Percentiles rank a stretch among this genome's conserved stretches.
Conservation (phyloP, 2,888 invertebrate species). For the Ectropis crepuscularia region DNA sequence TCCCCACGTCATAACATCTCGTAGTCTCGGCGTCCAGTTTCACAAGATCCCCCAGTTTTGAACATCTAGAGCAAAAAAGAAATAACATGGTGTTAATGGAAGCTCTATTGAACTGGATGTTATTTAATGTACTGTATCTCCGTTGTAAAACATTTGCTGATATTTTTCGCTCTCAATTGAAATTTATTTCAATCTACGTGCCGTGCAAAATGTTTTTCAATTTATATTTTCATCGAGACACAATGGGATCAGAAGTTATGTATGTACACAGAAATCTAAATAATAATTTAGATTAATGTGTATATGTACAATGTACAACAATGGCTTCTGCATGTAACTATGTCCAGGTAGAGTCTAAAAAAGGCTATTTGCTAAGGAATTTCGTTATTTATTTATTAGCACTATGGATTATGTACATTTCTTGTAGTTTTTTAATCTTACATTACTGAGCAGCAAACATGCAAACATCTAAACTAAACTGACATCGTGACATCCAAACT, state of each 20-base stretch:
- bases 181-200: constrained; percentile 27
- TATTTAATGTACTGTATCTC: constrained; percentile 40
- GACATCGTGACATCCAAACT: no score
- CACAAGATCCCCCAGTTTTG: constrained; percentile 24
- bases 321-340: no score
- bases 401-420: no score
- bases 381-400: no score
- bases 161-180: constrained; percentile 41
- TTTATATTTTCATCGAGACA: not conserved
- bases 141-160: constrained; percentile 39
- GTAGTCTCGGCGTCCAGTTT: constrained; percentile 26
- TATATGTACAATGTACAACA: no score
- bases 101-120: constrained; percentile 38
- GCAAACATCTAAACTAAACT: no score
- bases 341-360: no score
- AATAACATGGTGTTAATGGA: not conserved
- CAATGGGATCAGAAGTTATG: not conserved
- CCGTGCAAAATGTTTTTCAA: not conserved
- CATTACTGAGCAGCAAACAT: no score
- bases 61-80: not conserved
- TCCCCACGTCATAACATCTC: constrained; percentile 38
- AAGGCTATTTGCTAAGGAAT: no score
- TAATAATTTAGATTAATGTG: no score
- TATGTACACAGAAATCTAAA: not conserved
- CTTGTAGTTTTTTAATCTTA: no score